These are phyloP conservation scores for Polypterus bichir DNA, from an alignment of 2,113 vertebrate genomes.

Conservation along the genomic window DNA sequence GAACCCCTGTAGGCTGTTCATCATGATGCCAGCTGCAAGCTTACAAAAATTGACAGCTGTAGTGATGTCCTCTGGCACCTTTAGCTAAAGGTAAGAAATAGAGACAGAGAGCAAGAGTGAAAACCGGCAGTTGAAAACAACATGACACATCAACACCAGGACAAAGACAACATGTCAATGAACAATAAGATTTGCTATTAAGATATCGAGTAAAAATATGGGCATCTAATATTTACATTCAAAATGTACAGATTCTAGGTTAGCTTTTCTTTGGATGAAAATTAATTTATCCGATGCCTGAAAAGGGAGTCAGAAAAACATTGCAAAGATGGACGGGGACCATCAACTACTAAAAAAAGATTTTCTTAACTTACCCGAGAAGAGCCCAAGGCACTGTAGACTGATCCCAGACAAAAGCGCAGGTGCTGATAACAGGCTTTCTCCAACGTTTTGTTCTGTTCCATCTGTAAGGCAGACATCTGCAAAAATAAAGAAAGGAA, in stretches of 20 bases:
- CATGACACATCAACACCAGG: slow-evolving; percentile 1
- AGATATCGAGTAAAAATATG: too few species aligned
- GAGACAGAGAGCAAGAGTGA: not conserved
- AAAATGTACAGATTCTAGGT: too few species aligned
- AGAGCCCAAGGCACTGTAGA: slow-evolving; percentile 51
- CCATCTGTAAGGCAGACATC: slow-evolving; percentile 25
- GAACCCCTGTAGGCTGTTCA: slow-evolving; percentile 48
- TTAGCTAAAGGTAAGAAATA: not conserved
- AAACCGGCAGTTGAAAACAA: not conserved
- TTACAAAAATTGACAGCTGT: slow-evolving; percentile 31
- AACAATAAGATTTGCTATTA: too few species aligned
- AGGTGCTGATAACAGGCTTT: slow-evolving; percentile 54
- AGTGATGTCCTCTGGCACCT: too few species aligned
- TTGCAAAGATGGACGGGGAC: not conserved
- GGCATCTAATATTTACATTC: too few species aligned
- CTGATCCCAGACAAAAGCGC: slow-evolving; percentile 50
- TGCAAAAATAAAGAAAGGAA: slow-evolving; percentile 8
- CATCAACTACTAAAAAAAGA: too few species aligned
- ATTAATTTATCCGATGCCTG: too few species aligned
- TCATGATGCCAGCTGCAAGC: slow-evolving; percentile 41
- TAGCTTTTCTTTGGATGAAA: too few species aligned
- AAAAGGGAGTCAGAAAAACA: too few species aligned
- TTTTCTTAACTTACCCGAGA: slow-evolving; percentile 55
- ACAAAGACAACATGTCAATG: too few species aligned
- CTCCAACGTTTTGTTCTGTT: slow-evolving; percentile 41